Percentiles rank a stretch among this genome's conserved stretches.
phyloP scores from a whole-genome alignment of 2,888 invertebrate genomes.

The Drosophila austrosaltans region DNA sequence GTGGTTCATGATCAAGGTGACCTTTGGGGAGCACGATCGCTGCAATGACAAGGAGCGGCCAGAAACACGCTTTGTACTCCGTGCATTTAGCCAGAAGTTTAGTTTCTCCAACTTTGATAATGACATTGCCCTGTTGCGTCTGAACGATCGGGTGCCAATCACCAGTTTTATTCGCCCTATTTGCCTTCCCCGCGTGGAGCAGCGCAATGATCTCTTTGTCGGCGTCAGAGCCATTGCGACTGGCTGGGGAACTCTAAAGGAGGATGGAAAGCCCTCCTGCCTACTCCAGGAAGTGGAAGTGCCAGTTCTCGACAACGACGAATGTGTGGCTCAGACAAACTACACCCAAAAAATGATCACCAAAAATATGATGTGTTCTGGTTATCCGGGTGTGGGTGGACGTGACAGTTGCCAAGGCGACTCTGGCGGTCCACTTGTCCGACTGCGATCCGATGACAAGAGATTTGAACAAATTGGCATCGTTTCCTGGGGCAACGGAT shows the following conservation, averaged over 20 bases:
- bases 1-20: conserved; percentile 96
- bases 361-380: conserved; percentile 89
- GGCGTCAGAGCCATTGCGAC: conserved; percentile 90
- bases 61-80: conserved; percentile 91
- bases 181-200: conserved; percentile 89
- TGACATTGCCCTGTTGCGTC: conserved; percentile 91
- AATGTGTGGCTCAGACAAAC: conserved; percentile 89
- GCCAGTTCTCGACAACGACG: conserved; percentile 86
- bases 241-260: conserved; percentile 94
- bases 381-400: conserved; percentile 80
- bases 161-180: conserved; percentile 92
- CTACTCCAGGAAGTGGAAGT: conserved; percentile 93
- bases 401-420: conserved; percentile 83
- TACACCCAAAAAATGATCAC: conserved; percentile 93
- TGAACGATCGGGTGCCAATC: conserved; percentile 92
- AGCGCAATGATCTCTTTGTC: conserved; percentile 89
- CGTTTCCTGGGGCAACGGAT: conserved; percentile 96
- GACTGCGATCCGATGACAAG: conserved; percentile 88
- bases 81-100: conserved; percentile 91
- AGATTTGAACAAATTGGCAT: conserved; percentile 93
- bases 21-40: conserved; percentile 94
- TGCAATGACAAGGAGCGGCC: conserved; percentile 89
- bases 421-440: conserved; percentile 88
- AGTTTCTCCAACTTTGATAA: conserved; percentile 94
- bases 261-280: conserved; percentile 93